These are phyloP conservation scores for Lucifuga dentata DNA, from an alignment of 2,113 vertebrate species.

Conservation along the genomic window DNA sequence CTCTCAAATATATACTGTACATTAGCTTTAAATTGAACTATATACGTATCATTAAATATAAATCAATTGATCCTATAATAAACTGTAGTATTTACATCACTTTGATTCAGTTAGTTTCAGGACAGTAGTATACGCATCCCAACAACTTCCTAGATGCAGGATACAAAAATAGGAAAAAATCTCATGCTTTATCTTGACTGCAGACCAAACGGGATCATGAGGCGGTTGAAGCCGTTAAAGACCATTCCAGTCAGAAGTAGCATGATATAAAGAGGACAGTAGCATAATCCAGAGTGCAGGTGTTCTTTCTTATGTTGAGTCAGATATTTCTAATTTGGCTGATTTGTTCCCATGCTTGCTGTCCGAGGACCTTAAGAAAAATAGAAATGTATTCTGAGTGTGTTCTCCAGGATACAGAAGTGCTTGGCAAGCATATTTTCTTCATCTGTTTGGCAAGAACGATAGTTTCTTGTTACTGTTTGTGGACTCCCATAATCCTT, in stretches of 20 bases:
- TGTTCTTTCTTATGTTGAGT: slow-evolving; percentile 49
- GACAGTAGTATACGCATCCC: slow-evolving; percentile 24
- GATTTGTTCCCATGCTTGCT: slow-evolving; percentile 62
- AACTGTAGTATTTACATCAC: slow-evolving; percentile 58
- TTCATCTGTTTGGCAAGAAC: slow-evolving; percentile 41
- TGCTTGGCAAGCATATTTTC: slow-evolving; percentile 46
- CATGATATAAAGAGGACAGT: slow-evolving; percentile 53
- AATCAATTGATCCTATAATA: slow-evolving; percentile 54
- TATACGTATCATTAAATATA: slow-evolving; percentile 51
- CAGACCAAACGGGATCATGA: slow-evolving; percentile 48
- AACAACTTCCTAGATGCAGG: slow-evolving; percentile 52
- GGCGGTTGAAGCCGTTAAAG: slow-evolving; percentile 44
- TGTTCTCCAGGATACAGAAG: slow-evolving; percentile 36
- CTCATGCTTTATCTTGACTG: slow-evolving; percentile 45
- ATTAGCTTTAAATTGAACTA: slow-evolving; percentile 34
- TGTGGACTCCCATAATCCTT: slow-evolving; percentile 48
- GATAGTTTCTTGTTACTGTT: slow-evolving; percentile 42
- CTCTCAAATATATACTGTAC: slow-evolving; percentile 12
- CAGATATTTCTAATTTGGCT: slow-evolving; percentile 48
- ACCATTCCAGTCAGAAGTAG: slow-evolving; percentile 42
- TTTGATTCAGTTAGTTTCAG: slow-evolving; percentile 39
- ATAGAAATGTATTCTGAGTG: slow-evolving; percentile 36
- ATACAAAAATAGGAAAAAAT: slow-evolving; percentile 75
- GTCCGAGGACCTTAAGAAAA: slow-evolving; percentile 44
- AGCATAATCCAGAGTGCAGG: slow-evolving; percentile 52